Base-by-base conservation (phyloP, 2,888 invertebrate genomes). In the Mythimna lalbum region DNA sequence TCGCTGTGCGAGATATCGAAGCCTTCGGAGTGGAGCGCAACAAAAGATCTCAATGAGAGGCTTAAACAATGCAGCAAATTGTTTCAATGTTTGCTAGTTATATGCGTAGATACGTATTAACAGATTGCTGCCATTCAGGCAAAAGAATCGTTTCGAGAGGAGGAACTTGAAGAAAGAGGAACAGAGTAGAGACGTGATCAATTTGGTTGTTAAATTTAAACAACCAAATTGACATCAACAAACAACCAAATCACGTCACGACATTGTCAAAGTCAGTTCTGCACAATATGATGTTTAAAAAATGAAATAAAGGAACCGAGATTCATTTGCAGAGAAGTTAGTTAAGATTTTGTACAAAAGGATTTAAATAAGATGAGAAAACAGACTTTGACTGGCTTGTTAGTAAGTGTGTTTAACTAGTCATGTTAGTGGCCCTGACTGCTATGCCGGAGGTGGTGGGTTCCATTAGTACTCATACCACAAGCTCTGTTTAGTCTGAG, bases 61-160 rank as follows among this genome's bases (percentile, higher is more conserved):
- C 55, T 76, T 60, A 65, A 66, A 81, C 83, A 83, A 81, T 81
- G 80, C 65, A 80, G 69, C 63, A 80, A 76, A 83, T 72, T 83
- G 80, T 83, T 81, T 73, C 63, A 73, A 73, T 76, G 69, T 66
- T 81, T 77, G 43, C 63, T 78, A 52, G 64, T 57, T 62, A 55
- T 77, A 67, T 47, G 47, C 39, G 59, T 64, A 66, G 56, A 59
- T 59, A 75, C 19, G 43, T 69, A 55, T 66, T 47, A 21, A 62
- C 50, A 62, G 57, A 43, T 57, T n/a, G 55, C 52, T 64, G 21
- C 19, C 31, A 66, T 65, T 72, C 50, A 52, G 50, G 21, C 63
- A 36, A 64, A 80, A 64, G 31, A 61, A 65, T 50, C 19, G 36
- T 68, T 71, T 21, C 4, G 31, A 60, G 33, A 39, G 57, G 70